A percentile compares a stretch with the other conserved stretches of the same genome.
Evolutionary conservation across 2,113 vertebrate species (phyloP).

Genomic region (Microtus richardsoni): DNA sequence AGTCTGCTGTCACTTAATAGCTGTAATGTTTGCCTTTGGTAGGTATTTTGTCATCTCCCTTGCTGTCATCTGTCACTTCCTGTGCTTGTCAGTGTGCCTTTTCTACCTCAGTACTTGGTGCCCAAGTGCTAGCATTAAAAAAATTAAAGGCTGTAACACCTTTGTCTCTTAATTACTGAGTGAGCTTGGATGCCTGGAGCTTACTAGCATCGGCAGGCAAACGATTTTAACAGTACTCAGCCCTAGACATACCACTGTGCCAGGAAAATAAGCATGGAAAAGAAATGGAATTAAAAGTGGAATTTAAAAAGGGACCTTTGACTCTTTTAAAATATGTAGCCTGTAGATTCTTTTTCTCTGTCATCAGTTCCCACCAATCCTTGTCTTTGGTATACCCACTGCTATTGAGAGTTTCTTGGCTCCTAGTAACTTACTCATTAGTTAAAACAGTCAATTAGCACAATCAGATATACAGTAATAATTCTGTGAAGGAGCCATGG

Average conservation of each 20-base stretch:
- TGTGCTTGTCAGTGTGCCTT: conserved; percentile 13
- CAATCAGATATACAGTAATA: not conserved
- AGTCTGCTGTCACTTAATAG: conserved; percentile 63
- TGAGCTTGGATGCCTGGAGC: not conserved
- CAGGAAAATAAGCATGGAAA: not conserved
- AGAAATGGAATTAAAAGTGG: not conserved
- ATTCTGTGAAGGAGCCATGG: not conserved
- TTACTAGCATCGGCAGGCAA: not conserved
- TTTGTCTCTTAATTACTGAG: conserved; percentile 40
- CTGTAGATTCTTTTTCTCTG: not conserved
- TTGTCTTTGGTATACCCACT: not conserved
- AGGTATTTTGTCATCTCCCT: conserved; percentile 65
- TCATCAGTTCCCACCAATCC: not conserved
- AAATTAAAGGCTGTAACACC: not conserved
- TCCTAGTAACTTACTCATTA: not conserved
- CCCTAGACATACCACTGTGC: not conserved
- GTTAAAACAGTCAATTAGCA: not conserved
- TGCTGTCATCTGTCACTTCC: conserved; percentile 64
- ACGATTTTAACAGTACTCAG: not conserved
- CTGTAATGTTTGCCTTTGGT: conserved; percentile 62
- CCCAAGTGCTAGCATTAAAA: conserved; percentile 45
- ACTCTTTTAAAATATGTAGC: not conserved
- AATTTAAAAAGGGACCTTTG: not conserved
- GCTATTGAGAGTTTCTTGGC: not conserved
- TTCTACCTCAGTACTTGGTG: conserved; percentile 26